Evolutionary conservation across 1,140 invertebrate genomes (phyloP), one percentile per base, ranked within the genome.

Genomic region (Neodiprion virginianus): DNA sequence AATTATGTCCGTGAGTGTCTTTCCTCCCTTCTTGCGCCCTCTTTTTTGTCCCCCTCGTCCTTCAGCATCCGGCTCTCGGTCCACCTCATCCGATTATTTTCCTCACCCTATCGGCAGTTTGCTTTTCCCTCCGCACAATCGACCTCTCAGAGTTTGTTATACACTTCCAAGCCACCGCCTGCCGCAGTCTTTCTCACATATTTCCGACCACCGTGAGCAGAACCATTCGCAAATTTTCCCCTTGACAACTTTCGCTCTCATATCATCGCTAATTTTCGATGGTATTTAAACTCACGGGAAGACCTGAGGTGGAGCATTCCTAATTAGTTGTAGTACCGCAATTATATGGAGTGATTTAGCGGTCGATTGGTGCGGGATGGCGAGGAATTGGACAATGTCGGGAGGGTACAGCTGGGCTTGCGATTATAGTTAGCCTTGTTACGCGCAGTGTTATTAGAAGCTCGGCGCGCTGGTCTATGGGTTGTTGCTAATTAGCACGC

Each of bases 41-140:
- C 75, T 73, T 74, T 50, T 74, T 74, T 73, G 73, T 78, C 78
- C 76, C 76, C 80, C 75, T 66, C 72, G 71, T 72, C 73, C 71
- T 72, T 66, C 67, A 72, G 74, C 74, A 73, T 77, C 75, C 74
- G 72, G 68, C 73, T 21, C 67, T 49, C 65, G 67, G 67, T 69
- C 67, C 71, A 77, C 74, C 53, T 81, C 79, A 81, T 81, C 80
- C 80, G 79, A 81, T 81, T 81, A 81, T 81, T 81, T 81, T 73
- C 70, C 73, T 53, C 53, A 23, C n/a, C 50, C 71, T 49, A 72
- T 23, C 48, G n/a, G 53, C 53, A 4, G 53, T 61, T 61, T 61
- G 7, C 8, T 61, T 8, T 17, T 17, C n/a, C 53, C 23, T 17
- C 71, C 47, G 72, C 53, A 77, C 67, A 71, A 69, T 69, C 67